Percentiles rank a stretch among this genome's conserved stretches.
phyloP scores from a whole-genome alignment of 2,797 vertebrate genomes.

The Channallabes apus region DNA sequence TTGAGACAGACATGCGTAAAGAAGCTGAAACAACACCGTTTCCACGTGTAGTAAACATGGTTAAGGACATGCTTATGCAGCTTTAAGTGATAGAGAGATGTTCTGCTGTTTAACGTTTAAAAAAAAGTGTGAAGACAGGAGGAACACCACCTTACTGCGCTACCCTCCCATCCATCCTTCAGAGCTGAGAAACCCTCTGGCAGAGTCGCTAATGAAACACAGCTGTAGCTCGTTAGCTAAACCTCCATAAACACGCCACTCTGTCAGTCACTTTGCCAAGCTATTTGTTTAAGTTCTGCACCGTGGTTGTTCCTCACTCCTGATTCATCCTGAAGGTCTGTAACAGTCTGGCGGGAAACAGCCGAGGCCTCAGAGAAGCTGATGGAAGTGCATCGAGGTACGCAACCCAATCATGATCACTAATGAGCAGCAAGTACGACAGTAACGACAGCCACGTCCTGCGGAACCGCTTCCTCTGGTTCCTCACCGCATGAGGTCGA shows the following conservation, averaged over 20 bases:
- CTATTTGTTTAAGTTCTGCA: not conserved
- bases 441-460: not conserved
- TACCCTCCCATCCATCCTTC: not conserved
- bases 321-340: not conserved
- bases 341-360: not conserved
- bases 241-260: not conserved
- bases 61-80: not conserved
- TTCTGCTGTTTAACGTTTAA: conserved; percentile 3
- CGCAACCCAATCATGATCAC: too few relatives aligned
- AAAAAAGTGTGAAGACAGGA: not conserved
- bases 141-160: not conserved
- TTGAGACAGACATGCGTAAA: not conserved
- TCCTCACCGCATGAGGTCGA: not conserved
- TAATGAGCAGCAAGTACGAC: not conserved
- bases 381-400: not conserved
- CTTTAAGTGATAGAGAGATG: not conserved
- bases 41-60: conserved; percentile 69
- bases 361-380: not conserved
- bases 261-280: conserved; percentile 5
- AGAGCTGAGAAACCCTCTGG: not conserved
- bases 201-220: not conserved
- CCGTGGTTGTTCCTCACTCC: not conserved
- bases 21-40: conserved; percentile 48
- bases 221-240: conserved; percentile 8
- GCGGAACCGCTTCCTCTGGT: not conserved